These are phyloP conservation scores for Phrynosoma blainvillii DNA, from an alignment of 2,113 vertebrate species.

Conservation along the genomic window DNA sequence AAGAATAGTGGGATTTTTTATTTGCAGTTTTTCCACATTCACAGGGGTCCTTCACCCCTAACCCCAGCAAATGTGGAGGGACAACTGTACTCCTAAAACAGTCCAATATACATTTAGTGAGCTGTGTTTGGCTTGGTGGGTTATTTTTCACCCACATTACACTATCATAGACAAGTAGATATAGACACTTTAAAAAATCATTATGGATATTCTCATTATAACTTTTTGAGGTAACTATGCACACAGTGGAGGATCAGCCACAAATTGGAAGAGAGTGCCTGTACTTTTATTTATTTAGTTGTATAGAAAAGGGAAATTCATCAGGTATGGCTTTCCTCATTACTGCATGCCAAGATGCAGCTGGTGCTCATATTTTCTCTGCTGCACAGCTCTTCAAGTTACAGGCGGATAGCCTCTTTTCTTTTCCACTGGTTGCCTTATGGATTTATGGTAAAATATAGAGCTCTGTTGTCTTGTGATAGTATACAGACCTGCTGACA, in stretches of 20 bases:
- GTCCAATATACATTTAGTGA: too few species aligned
- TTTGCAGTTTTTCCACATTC: too few species aligned
- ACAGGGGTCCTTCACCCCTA: too few species aligned
- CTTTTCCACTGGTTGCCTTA: background rate
- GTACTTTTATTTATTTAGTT: background rate
- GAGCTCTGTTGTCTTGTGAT: conserved; percentile 35
- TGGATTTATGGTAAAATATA: conserved; percentile 7
- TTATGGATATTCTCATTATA: background rate
- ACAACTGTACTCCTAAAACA: too few species aligned
- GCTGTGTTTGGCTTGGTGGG: too few species aligned
- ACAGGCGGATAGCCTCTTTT: background rate
- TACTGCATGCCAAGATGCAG: background rate
- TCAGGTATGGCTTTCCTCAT: background rate
- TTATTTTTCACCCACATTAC: too few species aligned
- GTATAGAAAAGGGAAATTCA: background rate
- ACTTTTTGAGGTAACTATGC: background rate
- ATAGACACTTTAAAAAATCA: background rate
- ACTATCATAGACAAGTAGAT: background rate
- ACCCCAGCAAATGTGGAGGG: too few species aligned
- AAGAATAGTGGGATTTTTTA: too few species aligned
- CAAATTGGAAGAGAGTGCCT: background rate
- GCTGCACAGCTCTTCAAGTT: background rate
- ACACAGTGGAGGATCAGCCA: background rate
- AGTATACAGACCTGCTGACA: background rate
- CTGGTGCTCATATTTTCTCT: background rate